phyloP scores from a whole-genome alignment of 2,888 invertebrate species.

The Apeira syringaria region DNA sequence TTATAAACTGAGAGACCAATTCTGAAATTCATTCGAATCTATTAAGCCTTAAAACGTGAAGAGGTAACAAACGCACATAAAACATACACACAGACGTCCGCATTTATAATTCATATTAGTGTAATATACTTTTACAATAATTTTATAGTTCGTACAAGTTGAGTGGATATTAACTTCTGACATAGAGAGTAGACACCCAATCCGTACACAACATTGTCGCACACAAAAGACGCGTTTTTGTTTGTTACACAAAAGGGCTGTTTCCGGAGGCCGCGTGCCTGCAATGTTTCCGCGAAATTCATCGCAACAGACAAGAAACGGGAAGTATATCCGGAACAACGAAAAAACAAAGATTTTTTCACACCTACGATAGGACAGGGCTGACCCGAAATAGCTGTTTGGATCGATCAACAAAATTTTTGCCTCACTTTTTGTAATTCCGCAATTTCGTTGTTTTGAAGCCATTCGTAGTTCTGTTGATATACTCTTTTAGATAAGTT shows the following conservation, averaged over 20 bases:
- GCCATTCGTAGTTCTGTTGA: too few relatives aligned
- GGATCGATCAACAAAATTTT: not conserved
- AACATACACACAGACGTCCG: too few relatives aligned
- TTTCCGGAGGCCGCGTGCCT: slow-evolving; percentile 64
- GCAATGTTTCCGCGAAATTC: slow-evolving; percentile 70
- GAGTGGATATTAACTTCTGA: too few relatives aligned
- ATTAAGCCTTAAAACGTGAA: too few relatives aligned
- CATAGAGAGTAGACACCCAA: not conserved
- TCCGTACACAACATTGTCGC: slow-evolving; percentile 33
- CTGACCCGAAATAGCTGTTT: slow-evolving; percentile 33
- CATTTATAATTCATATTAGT: too few relatives aligned
- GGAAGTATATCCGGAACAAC: slow-evolving; percentile 80
- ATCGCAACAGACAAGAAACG: slow-evolving; percentile 75
- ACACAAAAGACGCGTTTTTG: slow-evolving; percentile 53
- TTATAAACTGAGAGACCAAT: too few relatives aligned
- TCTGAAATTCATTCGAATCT: too few relatives aligned
- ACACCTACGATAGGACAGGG: slow-evolving; percentile 50
- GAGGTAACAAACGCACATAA: too few relatives aligned
- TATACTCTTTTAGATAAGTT: too few relatives aligned
- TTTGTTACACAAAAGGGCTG: slow-evolving; percentile 74
- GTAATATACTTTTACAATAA: too few relatives aligned
- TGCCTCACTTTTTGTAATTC: not conserved
- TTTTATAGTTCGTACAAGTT: too few relatives aligned
- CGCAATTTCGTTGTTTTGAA: not conserved
- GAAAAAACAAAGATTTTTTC: slow-evolving; percentile 63